Base-by-base conservation (phyloP, 64 coral and sea anemone species). In the Montipora cactus region DNA sequence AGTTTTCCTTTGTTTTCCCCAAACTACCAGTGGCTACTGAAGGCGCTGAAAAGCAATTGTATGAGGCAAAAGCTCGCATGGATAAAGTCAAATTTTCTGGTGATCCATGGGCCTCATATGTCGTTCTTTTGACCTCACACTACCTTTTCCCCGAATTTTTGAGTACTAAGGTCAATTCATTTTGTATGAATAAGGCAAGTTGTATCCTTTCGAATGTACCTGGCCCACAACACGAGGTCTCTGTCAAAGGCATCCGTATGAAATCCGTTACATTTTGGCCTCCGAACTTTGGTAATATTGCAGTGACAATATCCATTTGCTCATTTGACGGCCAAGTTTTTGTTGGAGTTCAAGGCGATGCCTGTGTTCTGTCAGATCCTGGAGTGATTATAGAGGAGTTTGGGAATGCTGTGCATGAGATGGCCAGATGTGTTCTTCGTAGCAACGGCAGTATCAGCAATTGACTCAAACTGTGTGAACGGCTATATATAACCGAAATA, bases 171-270 rank as follows among this genome's bases (percentile, higher is more conserved):
- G 44, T 91, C 5, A 50, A 89, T 15, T 62, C 72, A 1, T 82
- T 88, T 46, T 79, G 94, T 25, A 22, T 79, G 0, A 68, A 77
- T 20, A 98, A 98, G 48, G 45, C 88, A 8, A 96, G 74, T 16
- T 91, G 95, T 91, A 92, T 98, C 8, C 47, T 98, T 22, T 98
- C 97, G 5, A 98, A 98, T 94, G 97, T 98, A 1, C 97, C 97
- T 2, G 97, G 97, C 51, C 94, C 97, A 16, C 83, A 75, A 14
- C 5, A 78, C 9, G 77, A 53, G 0, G 84, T 98, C 74, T 47
- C 44, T 21, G 79, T 98, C 19, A 66, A 37, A 72, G 92, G 80
- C 9, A 37, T 81, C 50, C 78, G 59, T 18, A 70, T 98, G 13
- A 94, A 83, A 9, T 69, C 72, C n/a, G 74, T 94, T 48, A 79